Evolutionary conservation across 1,140 invertebrate genomes (phyloP).

Genomic region (Dendrolimus punctatus): DNA sequence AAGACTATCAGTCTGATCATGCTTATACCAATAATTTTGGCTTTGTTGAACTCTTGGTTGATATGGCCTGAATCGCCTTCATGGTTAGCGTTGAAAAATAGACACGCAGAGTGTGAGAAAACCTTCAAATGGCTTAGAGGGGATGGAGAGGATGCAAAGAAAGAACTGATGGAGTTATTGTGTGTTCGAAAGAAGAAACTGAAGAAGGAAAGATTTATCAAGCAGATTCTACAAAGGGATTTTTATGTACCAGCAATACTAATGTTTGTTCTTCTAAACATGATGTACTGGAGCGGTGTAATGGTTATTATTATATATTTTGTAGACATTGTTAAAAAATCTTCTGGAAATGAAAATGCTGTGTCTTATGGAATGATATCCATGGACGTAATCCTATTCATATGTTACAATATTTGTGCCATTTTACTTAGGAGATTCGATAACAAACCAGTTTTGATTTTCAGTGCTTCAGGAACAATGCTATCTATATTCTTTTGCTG

Average conservation of each 20-base stretch:
- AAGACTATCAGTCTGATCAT: conserved; percentile 10
- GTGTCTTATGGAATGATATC: conserved; percentile 1
- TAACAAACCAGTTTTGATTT: conserved; percentile 9
- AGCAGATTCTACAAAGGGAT: conserved; percentile 4
- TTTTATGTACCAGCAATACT: conserved; percentile 11
- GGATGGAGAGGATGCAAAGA: conserved; percentile 4
- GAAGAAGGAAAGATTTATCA: neutral
- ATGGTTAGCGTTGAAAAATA: conserved; percentile 12
- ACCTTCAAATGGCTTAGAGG: conserved; percentile 12
- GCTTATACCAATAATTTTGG: conserved; percentile 3
- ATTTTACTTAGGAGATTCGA: conserved; percentile 4
- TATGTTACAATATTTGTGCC: neutral
- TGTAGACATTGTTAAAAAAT: conserved; percentile 5
- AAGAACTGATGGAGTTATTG: conserved; percentile 7
- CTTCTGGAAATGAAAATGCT: neutral
- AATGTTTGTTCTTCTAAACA: conserved; percentile 7
- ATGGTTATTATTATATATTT: conserved; percentile 10
- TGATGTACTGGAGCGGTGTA: conserved; percentile 10
- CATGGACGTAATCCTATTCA: conserved; percentile 5
- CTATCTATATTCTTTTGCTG: conserved; percentile 1
- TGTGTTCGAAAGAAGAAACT: conserved; percentile 1
- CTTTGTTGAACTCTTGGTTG: neutral
- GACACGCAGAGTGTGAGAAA: conserved; percentile 7
- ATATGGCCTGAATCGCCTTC: conserved; percentile 11
- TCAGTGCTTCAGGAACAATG: neutral